phyloP scores from a whole-genome alignment of 2,113 vertebrate species.

The Phyllopteryx taeniolatus region DNA sequence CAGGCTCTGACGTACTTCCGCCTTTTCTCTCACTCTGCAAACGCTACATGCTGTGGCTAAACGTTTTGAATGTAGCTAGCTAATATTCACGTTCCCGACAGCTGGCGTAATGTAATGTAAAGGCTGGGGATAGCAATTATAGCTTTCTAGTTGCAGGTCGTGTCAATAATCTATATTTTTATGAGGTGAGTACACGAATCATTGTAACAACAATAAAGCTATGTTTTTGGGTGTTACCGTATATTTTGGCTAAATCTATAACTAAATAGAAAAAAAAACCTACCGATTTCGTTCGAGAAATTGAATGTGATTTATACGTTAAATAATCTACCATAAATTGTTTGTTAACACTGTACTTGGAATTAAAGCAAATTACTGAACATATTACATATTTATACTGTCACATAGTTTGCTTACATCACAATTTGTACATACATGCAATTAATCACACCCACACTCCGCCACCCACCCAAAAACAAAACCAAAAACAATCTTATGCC shows the following conservation, averaged over 20 bases:
- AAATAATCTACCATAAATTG: not conserved
- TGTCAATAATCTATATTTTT: not conserved
- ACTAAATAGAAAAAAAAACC: not conserved
- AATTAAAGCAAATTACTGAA: not conserved
- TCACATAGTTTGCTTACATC: not conserved
- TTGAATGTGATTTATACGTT: not conserved
- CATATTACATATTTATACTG: not conserved
- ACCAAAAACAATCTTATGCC: not conserved
- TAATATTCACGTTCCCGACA: not conserved
- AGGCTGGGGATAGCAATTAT: not conserved
- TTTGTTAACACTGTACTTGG: not conserved
- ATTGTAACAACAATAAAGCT: not conserved
- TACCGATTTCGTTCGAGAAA: not conserved
- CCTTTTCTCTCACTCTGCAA: not conserved
- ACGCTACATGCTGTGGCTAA: not conserved
- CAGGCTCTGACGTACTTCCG: not conserved
- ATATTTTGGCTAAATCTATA: not conserved
- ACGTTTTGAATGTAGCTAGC: not conserved
- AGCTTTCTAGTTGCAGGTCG: not conserved
- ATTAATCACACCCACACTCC: not conserved
- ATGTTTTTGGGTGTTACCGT: not conserved
- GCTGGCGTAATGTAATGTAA: not conserved
- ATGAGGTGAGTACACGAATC: not conserved
- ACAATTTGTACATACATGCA: not conserved
- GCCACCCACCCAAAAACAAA: not conserved